Conservation (phyloP, 1,140 invertebrate species). For the Achroia grisella region DNA sequence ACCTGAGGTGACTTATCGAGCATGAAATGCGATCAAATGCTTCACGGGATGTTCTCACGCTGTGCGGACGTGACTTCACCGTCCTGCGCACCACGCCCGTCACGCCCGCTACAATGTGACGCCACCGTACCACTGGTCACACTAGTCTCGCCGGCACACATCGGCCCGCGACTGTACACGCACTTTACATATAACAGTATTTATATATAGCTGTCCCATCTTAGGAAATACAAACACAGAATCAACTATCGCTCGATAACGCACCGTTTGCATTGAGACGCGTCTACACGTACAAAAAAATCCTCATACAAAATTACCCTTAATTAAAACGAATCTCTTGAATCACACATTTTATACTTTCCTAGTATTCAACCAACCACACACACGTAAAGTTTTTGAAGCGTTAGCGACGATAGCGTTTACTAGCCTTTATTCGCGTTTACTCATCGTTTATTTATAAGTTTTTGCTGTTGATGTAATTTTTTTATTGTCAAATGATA, state of each 20-base stretch:
- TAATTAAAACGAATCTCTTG: too few species aligned
- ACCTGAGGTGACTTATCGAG: slow-evolving; percentile 7
- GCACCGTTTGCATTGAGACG: slow-evolving; percentile 47
- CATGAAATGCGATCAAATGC: slow-evolving; percentile 31
- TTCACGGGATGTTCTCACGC: neutral
- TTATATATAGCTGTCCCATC: slow-evolving; percentile 55
- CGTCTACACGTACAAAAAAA: slow-evolving; percentile 15
- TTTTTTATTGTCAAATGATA: too few species aligned
- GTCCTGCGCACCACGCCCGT: neutral
- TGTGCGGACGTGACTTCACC: neutral
- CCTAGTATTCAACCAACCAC: too few species aligned
- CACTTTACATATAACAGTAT: slow-evolving; percentile 44
- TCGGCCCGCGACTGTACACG: slow-evolving; percentile 33
- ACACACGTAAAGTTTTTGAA: too few species aligned
- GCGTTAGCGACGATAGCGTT: too few species aligned
- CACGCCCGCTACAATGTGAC: neutral
- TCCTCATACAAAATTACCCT: slow-evolving; percentile 1
- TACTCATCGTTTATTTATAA: too few species aligned
- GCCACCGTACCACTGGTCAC: neutral
- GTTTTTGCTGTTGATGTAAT: too few species aligned
- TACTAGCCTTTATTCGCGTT: too few species aligned
- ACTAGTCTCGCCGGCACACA: too few species aligned
- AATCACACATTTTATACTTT: too few species aligned
- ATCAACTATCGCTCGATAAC: slow-evolving; percentile 44
- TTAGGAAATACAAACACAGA: slow-evolving; percentile 57